Percentiles rank a stretch among this genome's conserved stretches.
Evolutionary conservation across 2,113 vertebrate species (phyloP).

Genomic region (Procavia capensis): DNA sequence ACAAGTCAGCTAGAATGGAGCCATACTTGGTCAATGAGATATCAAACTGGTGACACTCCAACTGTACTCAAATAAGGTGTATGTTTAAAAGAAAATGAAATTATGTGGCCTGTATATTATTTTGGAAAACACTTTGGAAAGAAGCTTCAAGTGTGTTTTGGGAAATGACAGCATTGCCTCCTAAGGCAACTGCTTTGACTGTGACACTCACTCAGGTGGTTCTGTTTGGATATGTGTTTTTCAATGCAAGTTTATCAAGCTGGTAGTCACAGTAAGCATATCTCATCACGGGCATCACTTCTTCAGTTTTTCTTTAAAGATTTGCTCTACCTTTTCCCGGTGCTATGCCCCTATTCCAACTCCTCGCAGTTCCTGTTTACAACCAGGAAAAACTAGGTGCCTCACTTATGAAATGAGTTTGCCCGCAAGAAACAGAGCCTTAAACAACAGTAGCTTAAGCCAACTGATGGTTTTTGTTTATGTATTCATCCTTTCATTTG

Average conservation of each 20-base stretch:
- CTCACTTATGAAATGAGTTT: not conserved
- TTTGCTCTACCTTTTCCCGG: not conserved
- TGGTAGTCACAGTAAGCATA: not conserved
- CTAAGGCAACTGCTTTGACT: not conserved
- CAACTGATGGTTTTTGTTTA: not conserved
- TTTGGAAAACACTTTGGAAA: not conserved
- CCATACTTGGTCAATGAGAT: not conserved
- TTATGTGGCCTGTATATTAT: not conserved
- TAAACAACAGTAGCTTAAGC: not conserved
- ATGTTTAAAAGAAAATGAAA: not conserved
- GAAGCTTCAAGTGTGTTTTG: not conserved
- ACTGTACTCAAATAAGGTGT: not conserved
- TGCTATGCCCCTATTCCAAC: not conserved
- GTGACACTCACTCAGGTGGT: not conserved
- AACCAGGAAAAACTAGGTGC: not conserved
- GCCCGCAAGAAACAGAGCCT: not conserved
- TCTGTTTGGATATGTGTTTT: not conserved
- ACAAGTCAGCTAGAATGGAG: not conserved
- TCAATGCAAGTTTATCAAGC: not conserved
- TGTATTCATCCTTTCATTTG: too few species aligned
- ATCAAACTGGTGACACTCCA: not conserved
- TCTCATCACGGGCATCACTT: not conserved
- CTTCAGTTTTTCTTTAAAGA: not conserved
- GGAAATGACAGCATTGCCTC: not conserved
- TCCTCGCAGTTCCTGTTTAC: not conserved